Evolutionary conservation across 2,888 invertebrate species (phyloP).

Genomic region (Autographa pulchrina): DNA sequence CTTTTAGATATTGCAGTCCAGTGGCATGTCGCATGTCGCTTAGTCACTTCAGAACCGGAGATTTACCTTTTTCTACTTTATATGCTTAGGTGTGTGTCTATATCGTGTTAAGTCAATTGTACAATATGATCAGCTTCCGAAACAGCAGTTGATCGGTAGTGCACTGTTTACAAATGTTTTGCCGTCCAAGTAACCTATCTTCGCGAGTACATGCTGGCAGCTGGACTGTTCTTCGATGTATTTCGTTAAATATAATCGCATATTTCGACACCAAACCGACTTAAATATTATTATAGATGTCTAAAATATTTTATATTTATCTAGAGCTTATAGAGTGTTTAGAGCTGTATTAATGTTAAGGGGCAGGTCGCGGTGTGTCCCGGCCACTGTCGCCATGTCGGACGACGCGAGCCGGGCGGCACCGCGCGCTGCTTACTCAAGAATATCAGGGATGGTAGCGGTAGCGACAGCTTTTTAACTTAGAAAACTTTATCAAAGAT

Average conservation of each 20-base stretch:
- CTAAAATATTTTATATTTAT: slow-evolving; percentile 86
- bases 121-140: slow-evolving; percentile 60
- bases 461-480: slow-evolving; percentile 82
- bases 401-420: slow-evolving; percentile 36
- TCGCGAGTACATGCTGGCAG: slow-evolving; percentile 66
- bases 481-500: slow-evolving; percentile 80
- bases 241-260: slow-evolving; percentile 76
- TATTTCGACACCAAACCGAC: slow-evolving; percentile 83
- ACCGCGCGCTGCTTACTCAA: slow-evolving; percentile 63
- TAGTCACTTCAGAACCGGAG: slow-evolving; percentile 40
- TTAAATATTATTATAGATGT: slow-evolving; percentile 77
- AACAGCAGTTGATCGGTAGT: slow-evolving; percentile 50
- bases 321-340: slow-evolving; percentile 88
- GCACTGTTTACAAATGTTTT: slow-evolving; percentile 80
- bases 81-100: slow-evolving; percentile 54
- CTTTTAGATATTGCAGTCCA: slow-evolving; percentile 81
- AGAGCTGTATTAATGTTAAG: slow-evolving; percentile 78
- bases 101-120: slow-evolving; percentile 63
- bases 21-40: slow-evolving; percentile 60
- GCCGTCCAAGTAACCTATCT: slow-evolving; percentile 84
- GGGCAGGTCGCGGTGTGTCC: slow-evolving; percentile 55
- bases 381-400: background rate
- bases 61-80: slow-evolving; percentile 44
- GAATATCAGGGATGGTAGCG: slow-evolving; percentile 82
- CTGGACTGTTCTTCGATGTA: slow-evolving; percentile 79